Conservation (phyloP, 1,140 invertebrate species). For the Matsumurasca onukii region DNA sequence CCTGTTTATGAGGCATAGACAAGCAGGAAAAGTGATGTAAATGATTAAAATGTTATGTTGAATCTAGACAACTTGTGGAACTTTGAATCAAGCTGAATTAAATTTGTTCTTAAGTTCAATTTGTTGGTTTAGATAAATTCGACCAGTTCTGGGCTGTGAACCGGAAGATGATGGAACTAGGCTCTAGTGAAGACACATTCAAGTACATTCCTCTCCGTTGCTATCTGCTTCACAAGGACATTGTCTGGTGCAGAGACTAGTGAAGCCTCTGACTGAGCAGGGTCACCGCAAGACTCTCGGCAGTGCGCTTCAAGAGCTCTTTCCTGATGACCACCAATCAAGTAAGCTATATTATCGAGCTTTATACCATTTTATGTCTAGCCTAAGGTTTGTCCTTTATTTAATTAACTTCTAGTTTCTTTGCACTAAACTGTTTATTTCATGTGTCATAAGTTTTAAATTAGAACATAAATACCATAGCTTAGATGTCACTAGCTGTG, state of each 20-base stretch:
- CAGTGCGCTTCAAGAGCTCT: constrained; percentile 71
- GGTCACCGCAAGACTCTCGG: constrained; percentile 72
- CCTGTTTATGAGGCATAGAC: no score
- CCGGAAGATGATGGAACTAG: constrained; percentile 89
- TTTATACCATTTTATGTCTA: background rate
- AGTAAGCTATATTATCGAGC: constrained; percentile 2
- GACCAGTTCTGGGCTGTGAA: constrained; percentile 99
- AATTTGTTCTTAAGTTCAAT: no score
- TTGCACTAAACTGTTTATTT: no score
- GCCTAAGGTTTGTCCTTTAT: constrained; percentile 5
- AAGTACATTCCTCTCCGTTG: constrained; percentile 91
- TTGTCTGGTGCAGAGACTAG: constrained; percentile 64
- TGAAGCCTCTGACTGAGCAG: constrained; percentile 71
- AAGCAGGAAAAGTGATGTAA: no score
- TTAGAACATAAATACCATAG: no score
- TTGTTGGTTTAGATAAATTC: constrained; percentile 99
- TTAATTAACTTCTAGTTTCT: no score
- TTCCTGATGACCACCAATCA: constrained; percentile 55
- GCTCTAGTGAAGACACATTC: constrained; percentile 77
- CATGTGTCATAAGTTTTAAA: no score
- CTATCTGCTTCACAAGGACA: constrained; percentile 75
- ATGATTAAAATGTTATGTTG: no score
- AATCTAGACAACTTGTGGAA: no score
- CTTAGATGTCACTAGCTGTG: no score
- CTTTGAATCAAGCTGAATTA: no score